A percentile compares a stretch with the other conserved stretches of the same genome.
Evolutionary conservation across 2,113 vertebrate species (phyloP).

Genomic region (Micromys minutus): DNA sequence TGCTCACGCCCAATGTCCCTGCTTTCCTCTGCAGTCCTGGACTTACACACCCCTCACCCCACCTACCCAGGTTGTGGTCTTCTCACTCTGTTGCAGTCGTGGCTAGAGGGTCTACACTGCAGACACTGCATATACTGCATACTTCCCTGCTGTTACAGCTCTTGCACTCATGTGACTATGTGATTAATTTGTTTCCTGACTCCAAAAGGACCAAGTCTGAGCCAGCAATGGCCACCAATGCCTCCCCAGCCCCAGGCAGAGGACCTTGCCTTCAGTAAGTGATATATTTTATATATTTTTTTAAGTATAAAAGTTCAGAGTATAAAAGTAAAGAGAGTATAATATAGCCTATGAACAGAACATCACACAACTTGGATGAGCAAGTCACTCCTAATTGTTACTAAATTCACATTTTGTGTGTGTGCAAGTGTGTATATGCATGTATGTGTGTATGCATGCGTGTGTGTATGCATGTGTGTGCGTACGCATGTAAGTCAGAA

Average conservation of each 20-base stretch:
- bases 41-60: neutral
- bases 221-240: neutral
- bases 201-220: neutral
- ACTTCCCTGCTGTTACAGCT: neutral
- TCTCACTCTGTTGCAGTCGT: neutral
- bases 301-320: neutral
- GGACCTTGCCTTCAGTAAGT: neutral
- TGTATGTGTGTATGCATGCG: neutral
- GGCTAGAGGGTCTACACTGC: neutral
- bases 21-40: neutral
- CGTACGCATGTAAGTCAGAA: neutral
- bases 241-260: neutral
- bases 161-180: slow-evolving; percentile 40
- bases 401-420: neutral
- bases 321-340: neutral
- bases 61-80: neutral
- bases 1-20: neutral
- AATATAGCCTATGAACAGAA: neutral
- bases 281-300: neutral
- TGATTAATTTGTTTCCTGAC: slow-evolving; percentile 53
- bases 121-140: neutral
- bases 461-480: neutral
- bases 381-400: neutral
- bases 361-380: neutral
- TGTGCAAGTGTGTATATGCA: neutral